phyloP scores from a whole-genome alignment of 2,797 vertebrate genomes.

The Rousettus madagascariensis region DNA sequence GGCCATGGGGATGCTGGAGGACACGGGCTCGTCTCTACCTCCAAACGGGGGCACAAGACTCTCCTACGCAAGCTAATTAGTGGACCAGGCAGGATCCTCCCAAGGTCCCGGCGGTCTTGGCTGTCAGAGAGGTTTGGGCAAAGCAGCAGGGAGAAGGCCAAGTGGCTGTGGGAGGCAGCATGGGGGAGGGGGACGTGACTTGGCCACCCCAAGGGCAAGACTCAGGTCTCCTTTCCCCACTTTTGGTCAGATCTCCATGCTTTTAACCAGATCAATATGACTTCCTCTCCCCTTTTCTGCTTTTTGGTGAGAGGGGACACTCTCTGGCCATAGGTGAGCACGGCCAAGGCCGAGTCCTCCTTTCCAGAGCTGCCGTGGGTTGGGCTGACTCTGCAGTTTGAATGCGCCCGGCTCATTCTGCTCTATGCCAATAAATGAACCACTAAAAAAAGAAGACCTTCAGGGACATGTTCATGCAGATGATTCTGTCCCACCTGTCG shows the following conservation, averaged over 20 bases:
- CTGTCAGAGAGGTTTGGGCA: background rate
- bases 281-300: background rate
- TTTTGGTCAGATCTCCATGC: background rate
- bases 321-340: background rate
- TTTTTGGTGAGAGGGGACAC: background rate
- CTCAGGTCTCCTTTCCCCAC: background rate
- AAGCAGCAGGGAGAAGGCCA: background rate
- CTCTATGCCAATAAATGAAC: background rate
- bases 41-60: background rate
- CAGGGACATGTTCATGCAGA: background rate
- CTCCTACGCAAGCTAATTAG: background rate
- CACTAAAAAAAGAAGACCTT: background rate
- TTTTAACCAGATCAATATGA: background rate
- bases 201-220: no score
- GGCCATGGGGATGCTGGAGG: background rate
- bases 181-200: background rate
- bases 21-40: background rate
- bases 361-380: background rate
- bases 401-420: background rate
- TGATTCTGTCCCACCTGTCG: slow-evolving; percentile 41
- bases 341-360: background rate
- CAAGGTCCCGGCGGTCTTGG: background rate
- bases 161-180: background rate
- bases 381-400: background rate
- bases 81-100: background rate